These are phyloP conservation scores for Salminus brasiliensis DNA, from an alignment of 2,113 vertebrate genomes.

Conservation along the genomic window DNA sequence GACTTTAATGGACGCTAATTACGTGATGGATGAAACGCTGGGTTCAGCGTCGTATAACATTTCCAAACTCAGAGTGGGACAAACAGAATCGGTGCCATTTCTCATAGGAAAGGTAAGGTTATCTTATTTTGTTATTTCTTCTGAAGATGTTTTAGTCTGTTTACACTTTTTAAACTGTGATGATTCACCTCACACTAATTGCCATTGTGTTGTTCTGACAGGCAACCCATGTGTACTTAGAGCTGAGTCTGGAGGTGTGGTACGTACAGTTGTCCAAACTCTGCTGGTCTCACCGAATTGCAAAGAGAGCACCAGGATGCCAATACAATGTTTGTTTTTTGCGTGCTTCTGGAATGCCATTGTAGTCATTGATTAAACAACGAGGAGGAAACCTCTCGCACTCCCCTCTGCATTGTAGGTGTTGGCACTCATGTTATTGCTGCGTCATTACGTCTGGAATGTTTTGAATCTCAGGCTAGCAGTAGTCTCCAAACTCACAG, in stretches of 20 bases:
- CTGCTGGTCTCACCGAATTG: neutral
- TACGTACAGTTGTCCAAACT: slow-evolving; percentile 69
- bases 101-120: slow-evolving; percentile 87
- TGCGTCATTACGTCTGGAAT: neutral
- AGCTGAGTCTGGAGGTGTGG: slow-evolving; percentile 92
- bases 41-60: slow-evolving; percentile 84
- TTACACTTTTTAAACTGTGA: neutral
- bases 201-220: slow-evolving; percentile 67
- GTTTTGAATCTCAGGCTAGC: neutral
- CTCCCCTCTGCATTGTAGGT: neutral
- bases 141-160: neutral
- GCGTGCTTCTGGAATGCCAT: neutral
- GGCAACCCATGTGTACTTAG: slow-evolving; percentile 90
- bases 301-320: neutral
- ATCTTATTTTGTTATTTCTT: neutral
- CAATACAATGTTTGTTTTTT: neutral
- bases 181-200: slow-evolving; percentile 19
- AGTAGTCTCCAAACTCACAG: neutral
- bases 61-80: slow-evolving; percentile 81
- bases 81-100: slow-evolving; percentile 82
- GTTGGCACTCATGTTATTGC: neutral
- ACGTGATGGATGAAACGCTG: slow-evolving; percentile 93
- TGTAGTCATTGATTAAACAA: neutral
- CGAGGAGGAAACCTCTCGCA: neutral
- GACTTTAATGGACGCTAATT: slow-evolving; percentile 97